phyloP scores from a whole-genome alignment of 2,113 vertebrate genomes.

The Cichladusa arquata region DNA sequence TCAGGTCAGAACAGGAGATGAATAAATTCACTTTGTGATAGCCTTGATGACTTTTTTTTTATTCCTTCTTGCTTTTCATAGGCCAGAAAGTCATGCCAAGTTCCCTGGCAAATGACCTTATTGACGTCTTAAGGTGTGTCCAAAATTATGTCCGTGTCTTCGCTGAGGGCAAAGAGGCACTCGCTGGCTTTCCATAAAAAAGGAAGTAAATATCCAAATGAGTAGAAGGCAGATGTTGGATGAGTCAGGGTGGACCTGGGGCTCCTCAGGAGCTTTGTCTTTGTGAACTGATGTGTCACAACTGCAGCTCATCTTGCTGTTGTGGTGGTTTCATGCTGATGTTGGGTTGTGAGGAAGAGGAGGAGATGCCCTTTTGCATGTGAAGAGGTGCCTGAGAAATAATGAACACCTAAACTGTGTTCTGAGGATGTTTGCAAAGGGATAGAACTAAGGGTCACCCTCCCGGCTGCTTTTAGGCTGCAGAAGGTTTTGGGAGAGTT shows the following conservation, averaged over 20 bases:
- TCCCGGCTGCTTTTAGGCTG: background rate
- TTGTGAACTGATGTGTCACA: background rate
- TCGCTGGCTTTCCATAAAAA: background rate
- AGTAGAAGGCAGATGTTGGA: background rate
- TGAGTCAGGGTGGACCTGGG: background rate
- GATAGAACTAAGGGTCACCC: background rate
- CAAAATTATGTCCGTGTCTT: constrained; percentile 27
- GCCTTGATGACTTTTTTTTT: background rate
- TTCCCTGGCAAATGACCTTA: background rate
- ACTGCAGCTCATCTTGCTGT: background rate
- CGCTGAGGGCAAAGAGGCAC: fast-evolving
- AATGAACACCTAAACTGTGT: fast-evolving
- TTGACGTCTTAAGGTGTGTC: background rate
- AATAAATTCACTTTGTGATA: background rate
- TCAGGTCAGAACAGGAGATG: background rate
- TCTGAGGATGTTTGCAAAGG: background rate
- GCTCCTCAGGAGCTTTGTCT: background rate
- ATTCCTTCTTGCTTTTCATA: background rate
- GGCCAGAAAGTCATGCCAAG: background rate
- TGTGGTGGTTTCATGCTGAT: background rate
- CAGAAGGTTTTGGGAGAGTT: background rate
- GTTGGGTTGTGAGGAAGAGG: background rate
- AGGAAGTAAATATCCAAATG: background rate
- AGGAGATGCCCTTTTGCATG: background rate
- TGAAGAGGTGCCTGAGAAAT: background rate